Conservation (phyloP, 2,113 vertebrate genomes). For the Antigone vipio region DNA sequence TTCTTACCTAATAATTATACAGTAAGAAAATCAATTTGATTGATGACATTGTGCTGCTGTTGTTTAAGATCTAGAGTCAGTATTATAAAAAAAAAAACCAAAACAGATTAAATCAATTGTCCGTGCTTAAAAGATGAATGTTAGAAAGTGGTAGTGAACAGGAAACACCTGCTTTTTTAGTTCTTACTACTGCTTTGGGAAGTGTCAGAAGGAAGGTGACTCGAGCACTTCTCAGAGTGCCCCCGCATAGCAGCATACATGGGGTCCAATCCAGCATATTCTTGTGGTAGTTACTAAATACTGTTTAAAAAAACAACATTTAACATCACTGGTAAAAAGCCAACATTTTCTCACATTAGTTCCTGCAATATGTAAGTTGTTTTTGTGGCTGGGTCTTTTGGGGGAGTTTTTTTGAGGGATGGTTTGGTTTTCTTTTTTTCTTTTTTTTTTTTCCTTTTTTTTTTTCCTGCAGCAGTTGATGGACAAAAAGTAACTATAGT, state of each 20-base stretch:
- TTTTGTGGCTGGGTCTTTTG: accelerated
- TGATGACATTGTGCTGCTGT: not conserved
- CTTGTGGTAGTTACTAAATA: not conserved
- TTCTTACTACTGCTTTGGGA: not conserved
- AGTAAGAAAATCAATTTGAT: not conserved
- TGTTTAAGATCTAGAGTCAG: not conserved
- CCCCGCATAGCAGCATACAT: accelerated
- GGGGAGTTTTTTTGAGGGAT: too few species aligned
- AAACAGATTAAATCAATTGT: not conserved
- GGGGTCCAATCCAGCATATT: not conserved
- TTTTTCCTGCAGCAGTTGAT: not conserved
- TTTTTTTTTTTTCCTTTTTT: not conserved
- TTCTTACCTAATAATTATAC: not conserved
- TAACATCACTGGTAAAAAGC: not conserved
- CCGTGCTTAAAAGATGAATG: not conserved
- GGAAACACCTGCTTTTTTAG: not conserved
- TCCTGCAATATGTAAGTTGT: not conserved
- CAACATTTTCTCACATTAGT: not conserved
- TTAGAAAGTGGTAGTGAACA: not conserved
- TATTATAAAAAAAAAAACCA: not conserved
- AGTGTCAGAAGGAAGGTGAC: not conserved
- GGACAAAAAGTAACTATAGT: not conserved
- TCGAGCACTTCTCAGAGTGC: too few species aligned
- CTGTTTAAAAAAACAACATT: not conserved
- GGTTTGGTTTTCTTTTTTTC: not conserved